phyloP scores from a whole-genome alignment of 2,888 invertebrate genomes.

The Synergus umbraculus region DNA sequence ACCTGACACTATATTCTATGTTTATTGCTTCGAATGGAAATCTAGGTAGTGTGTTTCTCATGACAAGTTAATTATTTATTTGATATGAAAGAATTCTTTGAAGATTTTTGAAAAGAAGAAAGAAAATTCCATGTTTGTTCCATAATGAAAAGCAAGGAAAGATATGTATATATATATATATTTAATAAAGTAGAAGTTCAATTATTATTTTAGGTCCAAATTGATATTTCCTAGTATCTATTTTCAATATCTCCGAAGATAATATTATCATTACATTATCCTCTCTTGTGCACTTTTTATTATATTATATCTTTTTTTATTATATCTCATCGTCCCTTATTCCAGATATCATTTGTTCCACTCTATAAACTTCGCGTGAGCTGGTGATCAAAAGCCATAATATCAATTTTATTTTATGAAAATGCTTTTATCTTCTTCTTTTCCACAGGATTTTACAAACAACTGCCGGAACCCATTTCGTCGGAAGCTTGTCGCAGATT shows the following conservation, averaged over 20 bases:
- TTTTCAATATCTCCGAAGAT: too few relatives aligned
- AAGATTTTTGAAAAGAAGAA: background rate
- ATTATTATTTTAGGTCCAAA: background rate
- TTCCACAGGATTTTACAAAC: slow-evolving; percentile 81
- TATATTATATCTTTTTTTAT: background rate
- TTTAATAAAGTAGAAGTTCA: background rate
- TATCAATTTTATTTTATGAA: slow-evolving; percentile 43
- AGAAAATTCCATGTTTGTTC: slow-evolving; percentile 16
- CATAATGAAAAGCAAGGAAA: slow-evolving; percentile 3
- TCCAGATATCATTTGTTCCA: background rate
- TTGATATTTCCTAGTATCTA: too few relatives aligned
- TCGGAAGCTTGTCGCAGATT: slow-evolving; percentile 80
- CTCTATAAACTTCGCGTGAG: background rate
- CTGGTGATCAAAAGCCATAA: slow-evolving; percentile 44
- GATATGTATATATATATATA: too few relatives aligned
- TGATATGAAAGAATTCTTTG: slow-evolving; percentile 20
- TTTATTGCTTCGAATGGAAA: background rate
- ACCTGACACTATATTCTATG: background rate
- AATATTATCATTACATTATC: background rate
- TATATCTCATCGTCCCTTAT: background rate
- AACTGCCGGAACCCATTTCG: slow-evolving; percentile 81
- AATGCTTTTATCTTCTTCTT: slow-evolving; percentile 45
- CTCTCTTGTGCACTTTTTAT: background rate
- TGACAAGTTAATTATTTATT: slow-evolving; percentile 5
- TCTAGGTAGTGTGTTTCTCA: slow-evolving; percentile 5